Percentiles rank a stretch among this genome's conserved stretches.
These are phyloP conservation scores for Borostomias antarcticus DNA, from an alignment of 2,797 vertebrate species.

Conservation along the genomic window DNA sequence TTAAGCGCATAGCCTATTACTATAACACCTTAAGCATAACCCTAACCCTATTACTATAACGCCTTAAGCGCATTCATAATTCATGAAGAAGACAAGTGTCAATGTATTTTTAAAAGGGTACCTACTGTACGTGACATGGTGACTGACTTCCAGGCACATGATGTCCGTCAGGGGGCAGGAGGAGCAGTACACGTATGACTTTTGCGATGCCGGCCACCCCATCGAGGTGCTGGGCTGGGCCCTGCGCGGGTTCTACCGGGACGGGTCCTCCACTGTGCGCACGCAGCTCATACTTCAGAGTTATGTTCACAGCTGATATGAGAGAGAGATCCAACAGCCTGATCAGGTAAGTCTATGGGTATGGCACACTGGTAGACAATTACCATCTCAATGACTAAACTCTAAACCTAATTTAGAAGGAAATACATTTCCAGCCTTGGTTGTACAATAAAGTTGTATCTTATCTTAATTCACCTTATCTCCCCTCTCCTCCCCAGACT, in stretches of 20 bases:
- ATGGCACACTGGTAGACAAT: constrained; percentile 2
- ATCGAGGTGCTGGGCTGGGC: constrained; percentile 65
- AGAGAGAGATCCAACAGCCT: constrained; percentile 75
- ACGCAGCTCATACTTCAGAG: constrained; percentile 82
- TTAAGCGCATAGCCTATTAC: neutral
- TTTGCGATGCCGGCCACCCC: constrained; percentile 10
- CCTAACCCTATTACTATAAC: neutral
- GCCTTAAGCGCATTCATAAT: neutral
- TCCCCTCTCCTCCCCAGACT: constrained; percentile 53
- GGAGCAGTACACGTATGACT: constrained; percentile 40
- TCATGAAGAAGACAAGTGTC: neutral
- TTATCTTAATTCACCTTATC: neutral
- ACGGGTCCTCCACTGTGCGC: constrained; percentile 81
- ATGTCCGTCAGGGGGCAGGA: constrained; percentile 73
- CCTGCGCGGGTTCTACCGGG: constrained; percentile 62
- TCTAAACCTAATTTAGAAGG: neutral
- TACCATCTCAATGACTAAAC: too few species aligned
- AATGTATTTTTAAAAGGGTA: neutral
- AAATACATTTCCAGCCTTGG: neutral
- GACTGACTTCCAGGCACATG: constrained; percentile 42
- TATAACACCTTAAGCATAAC: neutral
- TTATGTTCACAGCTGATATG: constrained; percentile 84
- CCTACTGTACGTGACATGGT: neutral
- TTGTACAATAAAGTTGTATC: too few species aligned
- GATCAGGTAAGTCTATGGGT: constrained; percentile 49